A percentile compares a stretch with the other conserved stretches of the same genome.
Evolutionary conservation across 2,888 invertebrate genomes (phyloP).

Genomic region (Apamea crenata): DNA sequence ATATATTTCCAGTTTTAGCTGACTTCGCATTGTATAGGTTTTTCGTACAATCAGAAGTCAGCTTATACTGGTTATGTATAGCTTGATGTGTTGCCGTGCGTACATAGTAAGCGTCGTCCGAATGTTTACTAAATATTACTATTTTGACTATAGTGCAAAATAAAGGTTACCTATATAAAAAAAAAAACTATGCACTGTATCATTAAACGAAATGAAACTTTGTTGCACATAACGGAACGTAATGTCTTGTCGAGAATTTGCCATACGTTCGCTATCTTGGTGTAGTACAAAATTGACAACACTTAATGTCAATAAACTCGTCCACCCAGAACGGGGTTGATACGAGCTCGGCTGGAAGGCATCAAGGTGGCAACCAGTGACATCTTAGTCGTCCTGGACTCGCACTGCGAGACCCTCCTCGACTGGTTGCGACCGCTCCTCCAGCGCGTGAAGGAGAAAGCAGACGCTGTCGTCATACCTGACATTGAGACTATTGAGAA

Average conservation of each 20-base stretch:
- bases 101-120: neutral
- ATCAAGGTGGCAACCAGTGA: slow-evolving; percentile 95
- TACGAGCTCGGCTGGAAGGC: slow-evolving; percentile 96
- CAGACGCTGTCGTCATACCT: slow-evolving; percentile 95
- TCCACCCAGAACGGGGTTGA: slow-evolving; percentile 92
- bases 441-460: slow-evolving; percentile 91
- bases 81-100: too few relatives aligned
- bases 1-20: too few relatives aligned
- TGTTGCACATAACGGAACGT: neutral
- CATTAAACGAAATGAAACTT: neutral
- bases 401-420: slow-evolving; percentile 95
- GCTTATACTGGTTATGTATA: too few relatives aligned
- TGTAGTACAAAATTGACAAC: neutral
- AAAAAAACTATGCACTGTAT: neutral
- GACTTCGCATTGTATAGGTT: too few relatives aligned
- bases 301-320: neutral
- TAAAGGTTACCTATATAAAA: neutral
- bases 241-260: neutral
- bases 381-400: slow-evolving; percentile 96
- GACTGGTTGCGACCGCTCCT: slow-evolving; percentile 97
- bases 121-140: neutral
- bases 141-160: neutral
- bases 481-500: slow-evolving; percentile 97
- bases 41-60: too few relatives aligned
- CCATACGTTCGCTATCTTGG: neutral